Evolutionary conservation across 92 coral and sea anemone genomes (phyloP).

Genomic region (Porites rus): DNA sequence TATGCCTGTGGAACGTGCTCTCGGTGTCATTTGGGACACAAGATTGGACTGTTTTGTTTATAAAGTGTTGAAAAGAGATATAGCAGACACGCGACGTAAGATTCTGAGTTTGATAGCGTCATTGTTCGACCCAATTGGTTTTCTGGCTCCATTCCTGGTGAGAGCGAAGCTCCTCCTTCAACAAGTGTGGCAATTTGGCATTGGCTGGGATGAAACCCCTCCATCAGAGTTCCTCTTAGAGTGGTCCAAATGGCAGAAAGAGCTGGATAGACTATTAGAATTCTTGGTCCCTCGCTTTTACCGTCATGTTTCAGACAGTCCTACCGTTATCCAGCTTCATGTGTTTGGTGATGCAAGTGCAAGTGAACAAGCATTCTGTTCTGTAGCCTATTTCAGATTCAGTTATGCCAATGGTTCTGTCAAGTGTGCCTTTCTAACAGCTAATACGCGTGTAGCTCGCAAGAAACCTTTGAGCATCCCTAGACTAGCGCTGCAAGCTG

Average conservation of each 20-base stretch:
- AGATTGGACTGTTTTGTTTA: slow-evolving; percentile 46
- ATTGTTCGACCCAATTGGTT: slow-evolving; percentile 68
- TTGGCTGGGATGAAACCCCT: slow-evolving; percentile 56
- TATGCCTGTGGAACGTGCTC: too few species aligned
- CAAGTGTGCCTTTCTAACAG: slow-evolving; percentile 32
- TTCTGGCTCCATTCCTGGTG: slow-evolving; percentile 67
- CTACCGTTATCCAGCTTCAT: slow-evolving; percentile 42
- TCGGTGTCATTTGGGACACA: slow-evolving; percentile 50
- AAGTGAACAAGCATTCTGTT: slow-evolving; percentile 51
- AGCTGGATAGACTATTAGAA: slow-evolving; percentile 35
- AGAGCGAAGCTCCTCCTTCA: slow-evolving; percentile 59
- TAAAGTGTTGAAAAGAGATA: slow-evolving; percentile 1
- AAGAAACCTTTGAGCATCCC: slow-evolving; percentile 60
- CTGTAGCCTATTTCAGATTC: slow-evolving; percentile 54
- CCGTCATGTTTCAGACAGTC: slow-evolving; percentile 6
- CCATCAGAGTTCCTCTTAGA: slow-evolving; percentile 45
- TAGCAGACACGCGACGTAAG: slow-evolving; percentile 55
- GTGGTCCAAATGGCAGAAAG: slow-evolving; percentile 62
- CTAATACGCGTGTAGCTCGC: slow-evolving; percentile 60
- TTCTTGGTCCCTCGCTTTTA: slow-evolving; percentile 55
- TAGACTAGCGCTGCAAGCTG: slow-evolving; percentile 63
- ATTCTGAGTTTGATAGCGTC: slow-evolving; percentile 68
- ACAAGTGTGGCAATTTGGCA: slow-evolving; percentile 57
- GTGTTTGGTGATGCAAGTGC: slow-evolving; percentile 75
- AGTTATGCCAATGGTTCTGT: slow-evolving; percentile 36